Percentiles rank a stretch among this genome's conserved stretches.
phyloP scores from a whole-genome alignment of 2,113 vertebrate species.

The Cathartes aura region DNA sequence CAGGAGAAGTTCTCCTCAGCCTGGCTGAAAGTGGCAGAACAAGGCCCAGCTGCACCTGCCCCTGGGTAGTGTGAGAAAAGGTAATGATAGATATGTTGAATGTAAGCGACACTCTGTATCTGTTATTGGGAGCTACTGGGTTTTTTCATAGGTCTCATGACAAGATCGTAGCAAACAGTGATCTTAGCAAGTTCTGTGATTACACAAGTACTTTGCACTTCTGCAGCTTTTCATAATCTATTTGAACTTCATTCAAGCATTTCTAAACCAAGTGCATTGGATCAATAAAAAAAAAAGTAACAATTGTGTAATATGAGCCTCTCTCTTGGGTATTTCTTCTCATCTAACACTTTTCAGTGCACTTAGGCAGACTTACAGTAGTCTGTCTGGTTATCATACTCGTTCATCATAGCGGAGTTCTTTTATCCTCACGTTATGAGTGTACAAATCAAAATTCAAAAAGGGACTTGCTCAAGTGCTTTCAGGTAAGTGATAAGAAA shows the following conservation, averaged over 20 bases:
- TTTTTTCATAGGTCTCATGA: neutral
- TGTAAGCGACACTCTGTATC: neutral
- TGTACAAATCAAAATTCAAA: neutral
- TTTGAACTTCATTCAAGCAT: neutral
- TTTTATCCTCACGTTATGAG: neutral
- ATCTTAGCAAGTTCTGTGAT: neutral
- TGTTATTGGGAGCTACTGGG: neutral
- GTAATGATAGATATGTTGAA: rapidly evolving
- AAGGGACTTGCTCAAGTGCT: neutral
- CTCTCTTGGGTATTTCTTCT: neutral
- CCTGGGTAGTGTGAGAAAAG: neutral
- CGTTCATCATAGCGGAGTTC: neutral
- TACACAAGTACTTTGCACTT: neutral
- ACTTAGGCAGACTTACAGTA: neutral
- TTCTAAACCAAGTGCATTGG: neutral
- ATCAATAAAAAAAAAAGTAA: neutral
- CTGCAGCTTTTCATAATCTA: neutral
- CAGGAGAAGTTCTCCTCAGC: neutral
- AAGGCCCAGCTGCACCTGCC: neutral
- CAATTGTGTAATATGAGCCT: neutral
- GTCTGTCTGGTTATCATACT: neutral
- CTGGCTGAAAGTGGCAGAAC: neutral
- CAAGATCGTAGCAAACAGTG: neutral
- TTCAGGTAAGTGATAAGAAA: neutral
- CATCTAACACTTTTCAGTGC: neutral